These are phyloP conservation scores for Drosophila tani DNA, from an alignment of 1,140 invertebrate species.

Conservation along the genomic window DNA sequence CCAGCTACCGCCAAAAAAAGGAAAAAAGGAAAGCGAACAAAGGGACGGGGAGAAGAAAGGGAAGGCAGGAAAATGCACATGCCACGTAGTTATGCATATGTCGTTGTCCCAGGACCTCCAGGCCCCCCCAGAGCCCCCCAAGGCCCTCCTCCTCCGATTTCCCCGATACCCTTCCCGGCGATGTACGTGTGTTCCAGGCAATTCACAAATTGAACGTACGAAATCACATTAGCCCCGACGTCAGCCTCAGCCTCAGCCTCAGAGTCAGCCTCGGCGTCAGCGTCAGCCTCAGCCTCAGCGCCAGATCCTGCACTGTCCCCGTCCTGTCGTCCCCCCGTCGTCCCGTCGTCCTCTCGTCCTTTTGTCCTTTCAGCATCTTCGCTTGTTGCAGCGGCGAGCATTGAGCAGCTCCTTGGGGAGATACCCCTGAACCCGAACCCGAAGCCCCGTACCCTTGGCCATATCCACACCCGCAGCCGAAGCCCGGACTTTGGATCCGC, in stretches of 20 bases:
- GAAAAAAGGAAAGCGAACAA: constrained; percentile 7
- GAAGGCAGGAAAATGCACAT: constrained; percentile 67
- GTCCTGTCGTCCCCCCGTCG: not conserved
- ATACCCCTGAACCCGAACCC: not conserved
- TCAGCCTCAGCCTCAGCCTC: constrained; percentile 36
- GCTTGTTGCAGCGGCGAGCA: constrained; percentile 60
- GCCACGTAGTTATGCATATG: constrained; percentile 81
- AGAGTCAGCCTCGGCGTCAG: constrained; percentile 22
- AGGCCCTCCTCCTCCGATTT: not conserved
- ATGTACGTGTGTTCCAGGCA: constrained; percentile 59
- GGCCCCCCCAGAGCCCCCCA: not conserved
- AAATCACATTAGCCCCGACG: constrained; percentile 75
- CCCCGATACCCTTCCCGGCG: not conserved
- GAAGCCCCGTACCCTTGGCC: constrained; percentile 11
- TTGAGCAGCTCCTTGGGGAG: constrained; percentile 37
- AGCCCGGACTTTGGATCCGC: constrained; percentile 8
- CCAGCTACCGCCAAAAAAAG: constrained; percentile 54
- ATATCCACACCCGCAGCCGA: constrained; percentile 7
- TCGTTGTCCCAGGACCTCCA: constrained; percentile 31
- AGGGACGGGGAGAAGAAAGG: constrained; percentile 8
- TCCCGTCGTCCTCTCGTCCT: not conserved
- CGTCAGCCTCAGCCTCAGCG: constrained; percentile 12
- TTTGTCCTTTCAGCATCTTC: constrained; percentile 60
- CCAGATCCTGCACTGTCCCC: constrained; percentile 19
- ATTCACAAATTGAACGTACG: constrained; percentile 81